phyloP scores from a whole-genome alignment of 2,797 vertebrate genomes.

The Crax fasciolata region DNA sequence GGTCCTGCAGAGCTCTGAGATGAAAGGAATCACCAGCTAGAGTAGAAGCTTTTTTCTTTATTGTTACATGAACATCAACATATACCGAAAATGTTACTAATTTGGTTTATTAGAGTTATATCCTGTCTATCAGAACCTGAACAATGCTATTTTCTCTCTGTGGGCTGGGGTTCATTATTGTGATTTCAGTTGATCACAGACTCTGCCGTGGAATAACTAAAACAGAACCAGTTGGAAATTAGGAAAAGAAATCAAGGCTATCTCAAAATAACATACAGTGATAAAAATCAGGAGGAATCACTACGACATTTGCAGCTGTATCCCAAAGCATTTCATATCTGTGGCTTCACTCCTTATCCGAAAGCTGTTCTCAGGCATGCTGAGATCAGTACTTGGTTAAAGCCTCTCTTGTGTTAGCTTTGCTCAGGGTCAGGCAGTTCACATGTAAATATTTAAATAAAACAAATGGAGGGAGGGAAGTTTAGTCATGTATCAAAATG shows the following conservation, averaged over 20 bases:
- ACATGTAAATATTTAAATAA: conserved; percentile 18
- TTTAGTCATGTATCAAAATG: not conserved
- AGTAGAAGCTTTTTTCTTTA: not conserved
- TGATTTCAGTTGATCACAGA: not conserved
- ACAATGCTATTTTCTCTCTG: not conserved
- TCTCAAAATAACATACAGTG: not conserved
- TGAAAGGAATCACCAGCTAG: not conserved
- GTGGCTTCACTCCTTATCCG: not conserved
- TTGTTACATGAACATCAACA: not conserved
- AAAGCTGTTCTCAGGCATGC: not conserved
- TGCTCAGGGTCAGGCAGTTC: not conserved
- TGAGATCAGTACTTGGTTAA: not conserved
- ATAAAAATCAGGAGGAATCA: not conserved
- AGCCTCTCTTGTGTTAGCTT: not conserved
- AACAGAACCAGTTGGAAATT: not conserved
- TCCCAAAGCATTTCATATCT: not conserved
- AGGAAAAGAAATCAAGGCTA: not conserved
- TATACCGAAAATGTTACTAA: conserved; percentile 26
- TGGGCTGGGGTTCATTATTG: not conserved
- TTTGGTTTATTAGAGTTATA: conserved; percentile 38
- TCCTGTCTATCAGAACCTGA: not conserved
- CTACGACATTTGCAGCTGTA: not conserved
- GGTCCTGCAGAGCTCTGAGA: conserved; percentile 19
- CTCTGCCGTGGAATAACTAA: not conserved
- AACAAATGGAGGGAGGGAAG: not conserved